These are phyloP conservation scores for Machimus rusticus DNA, from an alignment of 2,888 invertebrate genomes.

Conservation along the genomic window DNA sequence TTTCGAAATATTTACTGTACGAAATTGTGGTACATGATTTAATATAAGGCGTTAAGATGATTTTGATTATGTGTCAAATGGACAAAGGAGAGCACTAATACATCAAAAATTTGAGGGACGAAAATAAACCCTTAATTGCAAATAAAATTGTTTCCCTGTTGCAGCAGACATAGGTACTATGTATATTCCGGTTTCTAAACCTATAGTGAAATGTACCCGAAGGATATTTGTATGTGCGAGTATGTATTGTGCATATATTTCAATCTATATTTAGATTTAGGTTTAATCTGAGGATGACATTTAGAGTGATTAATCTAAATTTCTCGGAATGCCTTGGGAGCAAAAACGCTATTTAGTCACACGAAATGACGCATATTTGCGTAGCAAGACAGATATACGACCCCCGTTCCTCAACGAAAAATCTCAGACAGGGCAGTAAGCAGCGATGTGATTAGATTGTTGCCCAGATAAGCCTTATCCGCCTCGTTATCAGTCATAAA, in stretches of 20 bases:
- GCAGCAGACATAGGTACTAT: not conserved
- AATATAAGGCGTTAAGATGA: no score
- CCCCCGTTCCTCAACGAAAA: not conserved
- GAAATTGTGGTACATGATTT: no score
- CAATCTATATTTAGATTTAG: not conserved
- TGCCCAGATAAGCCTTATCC: not conserved
- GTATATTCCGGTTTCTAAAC: not conserved
- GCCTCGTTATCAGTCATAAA: not conserved
- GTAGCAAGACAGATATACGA: not conserved
- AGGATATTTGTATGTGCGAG: not conserved
- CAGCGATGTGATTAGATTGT: not conserved
- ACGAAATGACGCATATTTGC: not conserved
- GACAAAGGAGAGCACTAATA: no score
- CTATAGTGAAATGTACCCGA: not conserved
- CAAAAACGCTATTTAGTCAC: not conserved
- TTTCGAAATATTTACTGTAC: no score
- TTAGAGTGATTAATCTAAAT: not conserved
- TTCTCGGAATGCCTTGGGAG: not conserved
- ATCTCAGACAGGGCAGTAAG: not conserved
- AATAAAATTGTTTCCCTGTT: not conserved
- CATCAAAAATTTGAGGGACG: no score
- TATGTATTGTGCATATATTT: not conserved
- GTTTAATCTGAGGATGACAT: not conserved
- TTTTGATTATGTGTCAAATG: no score
- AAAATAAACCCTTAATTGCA: not conserved